A percentile compares a stretch with the other conserved stretches of the same genome.
Conservation (phyloP, 2,113 vertebrate species). For the Lipotes vexillifer region DNA sequence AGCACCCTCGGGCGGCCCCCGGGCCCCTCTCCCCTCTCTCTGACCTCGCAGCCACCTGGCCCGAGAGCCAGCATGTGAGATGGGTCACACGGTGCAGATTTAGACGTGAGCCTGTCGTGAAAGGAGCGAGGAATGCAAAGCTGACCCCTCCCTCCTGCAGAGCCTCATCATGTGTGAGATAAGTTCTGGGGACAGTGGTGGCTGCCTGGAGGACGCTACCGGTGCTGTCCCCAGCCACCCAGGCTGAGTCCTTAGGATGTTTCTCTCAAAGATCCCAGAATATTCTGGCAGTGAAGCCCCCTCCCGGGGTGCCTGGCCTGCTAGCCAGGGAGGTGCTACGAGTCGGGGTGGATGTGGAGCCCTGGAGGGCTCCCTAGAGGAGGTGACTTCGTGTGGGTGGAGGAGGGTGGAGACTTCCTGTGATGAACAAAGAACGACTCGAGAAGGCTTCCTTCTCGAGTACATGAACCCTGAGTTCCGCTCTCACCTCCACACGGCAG, state of each 20-base stretch:
- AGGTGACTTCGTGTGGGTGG: not conserved
- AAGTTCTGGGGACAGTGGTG: conserved; percentile 73
- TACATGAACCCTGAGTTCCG: fast-evolving
- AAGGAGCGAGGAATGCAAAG: conserved; percentile 84
- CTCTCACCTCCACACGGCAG: fast-evolving
- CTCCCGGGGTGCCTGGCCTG: not conserved
- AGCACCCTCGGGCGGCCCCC: not conserved
- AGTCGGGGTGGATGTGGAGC: not conserved
- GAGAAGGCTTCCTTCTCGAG: not conserved
- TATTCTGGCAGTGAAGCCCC: not conserved
- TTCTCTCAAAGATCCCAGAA: conserved; percentile 42
- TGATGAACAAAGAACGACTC: not conserved
- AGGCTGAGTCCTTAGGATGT: not conserved
- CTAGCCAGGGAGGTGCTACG: not conserved
- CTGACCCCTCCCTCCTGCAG: conserved; percentile 79
- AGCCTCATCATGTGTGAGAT: conserved; percentile 85
- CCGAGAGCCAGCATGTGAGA: conserved; percentile 89
- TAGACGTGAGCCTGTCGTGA: conserved; percentile 86
- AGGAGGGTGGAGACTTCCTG: not conserved
- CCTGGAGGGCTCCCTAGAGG: not conserved
- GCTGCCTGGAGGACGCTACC: conserved; percentile 70
- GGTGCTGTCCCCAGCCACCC: conserved; percentile 50
- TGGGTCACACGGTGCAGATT: conserved; percentile 97
- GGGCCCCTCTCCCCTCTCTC: conserved; percentile 68
- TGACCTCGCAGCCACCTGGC: conserved; percentile 75